Evolutionary conservation across 2,888 invertebrate genomes (phyloP), one percentile per base, ranked within the genome.

Genomic region (Megastigmus dorsalis): DNA sequence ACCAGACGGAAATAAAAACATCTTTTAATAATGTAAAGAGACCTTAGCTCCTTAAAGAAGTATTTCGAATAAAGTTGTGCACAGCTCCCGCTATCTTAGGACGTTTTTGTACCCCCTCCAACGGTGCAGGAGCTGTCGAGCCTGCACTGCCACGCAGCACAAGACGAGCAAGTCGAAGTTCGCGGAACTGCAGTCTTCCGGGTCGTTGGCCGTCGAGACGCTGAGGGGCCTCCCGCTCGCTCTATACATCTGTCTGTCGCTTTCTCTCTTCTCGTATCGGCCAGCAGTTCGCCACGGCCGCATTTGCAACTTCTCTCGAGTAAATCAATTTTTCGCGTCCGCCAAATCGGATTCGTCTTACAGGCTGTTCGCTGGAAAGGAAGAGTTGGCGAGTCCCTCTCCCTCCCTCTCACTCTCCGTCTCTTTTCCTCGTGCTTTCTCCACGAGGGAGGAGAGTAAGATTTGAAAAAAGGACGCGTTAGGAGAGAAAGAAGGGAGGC

Each of bases 321-420:
- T 79, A 79, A 80, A 81, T 80, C 80, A 80, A 80, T 82, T 82
- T 80, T 80, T 79, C 79, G 77, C 77, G 60, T 74, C 63, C 67
- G 54, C 71, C 75, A 77, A 79, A 80, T 78, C 78, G 76, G 73
- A 79, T 81, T 80, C 78, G 52, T 77, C 79, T 77, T 76, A 73
- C 72, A 52, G 63, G 67, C 41, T 43, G 73, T 26, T 55, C 55
- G 50, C n/a, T 60, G 30, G 55, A 75, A 67, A 75, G 72, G 69
- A 78, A 73, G 65, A 77, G 74, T 75, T 68, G 43, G 50, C n/a
- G n/a, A n/a, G 18, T 43, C 45, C n/a, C n/a, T 43, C n/a, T 18
- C 18, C 36, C 15, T 10, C 18, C 36, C 57, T 30, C 15, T 43
- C n/a, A n/a, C 18, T 30, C 15, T 10, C 18, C 36, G 48, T 30